These are phyloP conservation scores for Hirundichthys speculiger DNA, from an alignment of 2,113 vertebrate genomes.

Conservation along the genomic window DNA sequence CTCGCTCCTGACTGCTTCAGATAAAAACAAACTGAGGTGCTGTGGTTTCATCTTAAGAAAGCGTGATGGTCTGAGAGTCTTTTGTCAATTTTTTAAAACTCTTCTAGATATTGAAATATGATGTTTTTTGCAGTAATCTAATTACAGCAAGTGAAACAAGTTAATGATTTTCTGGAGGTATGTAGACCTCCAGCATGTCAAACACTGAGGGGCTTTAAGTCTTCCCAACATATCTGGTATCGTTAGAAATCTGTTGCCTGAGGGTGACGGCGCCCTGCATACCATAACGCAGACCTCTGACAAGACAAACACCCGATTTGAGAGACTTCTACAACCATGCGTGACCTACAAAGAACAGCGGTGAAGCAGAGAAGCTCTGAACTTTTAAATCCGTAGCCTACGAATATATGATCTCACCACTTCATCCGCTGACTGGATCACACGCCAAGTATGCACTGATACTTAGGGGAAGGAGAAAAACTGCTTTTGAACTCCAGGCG, in stretches of 20 bases:
- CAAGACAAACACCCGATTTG: not conserved
- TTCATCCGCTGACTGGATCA: slow-evolving; percentile 24
- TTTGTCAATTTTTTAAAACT: too few relatives aligned
- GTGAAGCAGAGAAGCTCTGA: not conserved
- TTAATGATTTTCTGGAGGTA: too few relatives aligned
- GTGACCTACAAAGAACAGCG: not conserved
- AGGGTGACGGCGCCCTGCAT: not conserved
- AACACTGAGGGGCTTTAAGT: too few relatives aligned
- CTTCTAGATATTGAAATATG: too few relatives aligned
- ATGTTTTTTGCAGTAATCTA: not conserved
- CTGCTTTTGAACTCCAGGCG: too few relatives aligned
- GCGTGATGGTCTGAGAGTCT: too few relatives aligned
- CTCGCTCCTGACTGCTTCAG: not conserved
- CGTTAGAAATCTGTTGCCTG: not conserved
- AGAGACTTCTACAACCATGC: not conserved
- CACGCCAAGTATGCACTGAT: slow-evolving; percentile 19
- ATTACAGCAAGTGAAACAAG: not conserved
- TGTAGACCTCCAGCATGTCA: too few relatives aligned
- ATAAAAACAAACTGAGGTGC: not conserved
- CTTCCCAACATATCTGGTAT: not conserved
- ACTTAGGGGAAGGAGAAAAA: too few relatives aligned
- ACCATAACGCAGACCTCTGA: not conserved
- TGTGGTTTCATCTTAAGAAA: too few relatives aligned
- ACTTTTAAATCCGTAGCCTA: too few relatives aligned
- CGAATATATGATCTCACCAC: too few relatives aligned